Percentiles rank a stretch among this genome's conserved stretches.
Conservation (phyloP, 35 echinoderm and acorn worm species). For the Holothuria glaberrima region DNA sequence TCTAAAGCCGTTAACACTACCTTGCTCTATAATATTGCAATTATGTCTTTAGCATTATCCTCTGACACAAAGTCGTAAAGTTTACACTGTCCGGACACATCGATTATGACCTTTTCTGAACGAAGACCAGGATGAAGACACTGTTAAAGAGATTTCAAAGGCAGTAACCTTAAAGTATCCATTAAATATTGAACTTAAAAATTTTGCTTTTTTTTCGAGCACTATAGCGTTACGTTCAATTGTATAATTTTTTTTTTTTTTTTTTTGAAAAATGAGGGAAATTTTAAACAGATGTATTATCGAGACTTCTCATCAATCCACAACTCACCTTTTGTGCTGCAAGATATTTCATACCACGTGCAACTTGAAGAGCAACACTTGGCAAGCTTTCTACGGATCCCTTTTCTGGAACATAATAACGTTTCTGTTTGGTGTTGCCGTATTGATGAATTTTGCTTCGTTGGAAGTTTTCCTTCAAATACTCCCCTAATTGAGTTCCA, state of each 20-base stretch:
- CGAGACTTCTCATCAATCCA: neutral
- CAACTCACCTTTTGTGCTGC: neutral
- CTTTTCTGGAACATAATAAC: conserved; percentile 10
- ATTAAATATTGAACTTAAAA: neutral
- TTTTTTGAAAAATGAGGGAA: neutral
- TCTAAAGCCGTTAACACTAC: neutral
- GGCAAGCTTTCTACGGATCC: neutral
- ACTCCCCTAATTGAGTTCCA: neutral
- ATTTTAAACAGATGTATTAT: neutral
- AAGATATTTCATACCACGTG: conserved; percentile 13
- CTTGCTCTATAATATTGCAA: neutral
- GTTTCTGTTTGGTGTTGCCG: conserved; percentile 23
- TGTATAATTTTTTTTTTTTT: too few species aligned
- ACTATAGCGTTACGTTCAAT: neutral
- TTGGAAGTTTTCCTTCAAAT: neutral
- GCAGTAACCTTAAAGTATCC: too few species aligned
- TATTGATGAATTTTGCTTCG: neutral
- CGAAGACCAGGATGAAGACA: neutral
- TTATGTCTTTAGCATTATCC: neutral
- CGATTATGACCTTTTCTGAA: neutral
- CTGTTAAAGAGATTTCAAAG: neutral
- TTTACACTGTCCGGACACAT: neutral
- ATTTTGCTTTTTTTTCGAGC: neutral
- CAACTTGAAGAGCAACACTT: conserved; percentile 18
- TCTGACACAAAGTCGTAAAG: conserved; percentile 18